A percentile compares a stretch with the other conserved stretches of the same genome.
phyloP scores from a whole-genome alignment of 2,888 invertebrate species.

The Nipponacmea schrenckii region DNA sequence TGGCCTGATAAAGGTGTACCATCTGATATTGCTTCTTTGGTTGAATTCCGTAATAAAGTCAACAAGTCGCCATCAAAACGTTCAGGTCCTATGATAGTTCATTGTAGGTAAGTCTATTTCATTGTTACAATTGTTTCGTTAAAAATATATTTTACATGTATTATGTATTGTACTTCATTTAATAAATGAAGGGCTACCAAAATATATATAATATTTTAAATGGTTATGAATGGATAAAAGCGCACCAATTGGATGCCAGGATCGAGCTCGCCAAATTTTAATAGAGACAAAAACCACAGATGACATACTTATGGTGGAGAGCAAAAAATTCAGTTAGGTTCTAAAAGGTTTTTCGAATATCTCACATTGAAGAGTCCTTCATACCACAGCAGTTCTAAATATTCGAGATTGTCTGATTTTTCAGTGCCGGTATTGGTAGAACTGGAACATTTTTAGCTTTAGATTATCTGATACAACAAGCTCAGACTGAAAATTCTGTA shows the following conservation, averaged over 20 bases:
- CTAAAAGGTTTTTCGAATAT: too few relatives aligned
- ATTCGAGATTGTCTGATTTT: not conserved
- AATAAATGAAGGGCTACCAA: not conserved
- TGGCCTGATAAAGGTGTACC: constrained; percentile 61
- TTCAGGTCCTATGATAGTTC: constrained; percentile 35
- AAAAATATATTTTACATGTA: too few relatives aligned
- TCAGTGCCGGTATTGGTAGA: constrained; percentile 51
- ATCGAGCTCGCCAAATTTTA: too few relatives aligned
- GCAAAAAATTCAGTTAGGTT: too few relatives aligned
- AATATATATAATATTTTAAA: not conserved
- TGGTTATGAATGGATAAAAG: too few relatives aligned
- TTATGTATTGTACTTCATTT: too few relatives aligned
- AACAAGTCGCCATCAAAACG: constrained; percentile 30
- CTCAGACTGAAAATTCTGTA: constrained; percentile 37
- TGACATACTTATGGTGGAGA: too few relatives aligned
- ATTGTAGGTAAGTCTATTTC: constrained; percentile 40
- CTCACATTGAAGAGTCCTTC: not conserved
- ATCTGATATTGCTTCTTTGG: constrained; percentile 45
- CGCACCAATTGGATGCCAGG: too few relatives aligned
- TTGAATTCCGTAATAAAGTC: constrained; percentile 52
- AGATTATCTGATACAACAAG: constrained; percentile 47
- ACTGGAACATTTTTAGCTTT: constrained; percentile 52
- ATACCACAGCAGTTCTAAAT: not conserved
- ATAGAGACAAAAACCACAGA: too few relatives aligned
- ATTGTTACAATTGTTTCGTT: too few relatives aligned